phyloP scores from a whole-genome alignment of 2,888 invertebrate species.

The Sinelater perroti region DNA sequence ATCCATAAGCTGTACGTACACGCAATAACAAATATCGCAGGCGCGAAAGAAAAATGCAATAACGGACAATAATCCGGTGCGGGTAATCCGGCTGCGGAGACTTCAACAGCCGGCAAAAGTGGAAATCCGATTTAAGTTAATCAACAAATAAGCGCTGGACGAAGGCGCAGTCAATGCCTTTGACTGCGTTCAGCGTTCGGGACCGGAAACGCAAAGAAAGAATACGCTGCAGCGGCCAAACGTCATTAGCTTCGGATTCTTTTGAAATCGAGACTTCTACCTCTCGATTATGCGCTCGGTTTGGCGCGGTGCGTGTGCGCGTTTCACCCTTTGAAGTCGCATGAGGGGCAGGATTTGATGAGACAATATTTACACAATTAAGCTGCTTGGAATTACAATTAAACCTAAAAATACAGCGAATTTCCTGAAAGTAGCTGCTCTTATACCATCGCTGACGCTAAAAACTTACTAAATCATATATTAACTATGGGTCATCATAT shows the following conservation, averaged over 20 bases:
- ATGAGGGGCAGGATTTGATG: conserved; percentile 23
- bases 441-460: too few species aligned
- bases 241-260: conserved; percentile 26
- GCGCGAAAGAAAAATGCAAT: conserved; percentile 18
- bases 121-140: conserved; percentile 31
- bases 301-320: conserved; percentile 13
- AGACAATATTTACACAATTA: conserved; percentile 33
- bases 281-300: conserved; percentile 21
- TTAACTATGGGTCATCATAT: too few species aligned
- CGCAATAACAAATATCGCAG: conserved; percentile 30
- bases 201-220: conserved; percentile 34
- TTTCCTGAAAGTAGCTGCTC: neutral
- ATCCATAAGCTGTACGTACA: conserved; percentile 40
- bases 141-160: conserved; percentile 22
- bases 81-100: conserved; percentile 15
- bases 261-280: conserved; percentile 26
- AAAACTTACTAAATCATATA: too few species aligned
- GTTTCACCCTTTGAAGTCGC: conserved; percentile 33
- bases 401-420: neutral
- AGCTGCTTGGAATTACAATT: conserved; percentile 2
- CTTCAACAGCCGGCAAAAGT: conserved; percentile 9
- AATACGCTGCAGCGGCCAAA: conserved; percentile 9
- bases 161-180: conserved; percentile 8
- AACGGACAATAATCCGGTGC: conserved; percentile 21
- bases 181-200: conserved; percentile 17